Base-by-base conservation (phyloP, 2,113 vertebrate species). In the Deroptyus accipitrinus region DNA sequence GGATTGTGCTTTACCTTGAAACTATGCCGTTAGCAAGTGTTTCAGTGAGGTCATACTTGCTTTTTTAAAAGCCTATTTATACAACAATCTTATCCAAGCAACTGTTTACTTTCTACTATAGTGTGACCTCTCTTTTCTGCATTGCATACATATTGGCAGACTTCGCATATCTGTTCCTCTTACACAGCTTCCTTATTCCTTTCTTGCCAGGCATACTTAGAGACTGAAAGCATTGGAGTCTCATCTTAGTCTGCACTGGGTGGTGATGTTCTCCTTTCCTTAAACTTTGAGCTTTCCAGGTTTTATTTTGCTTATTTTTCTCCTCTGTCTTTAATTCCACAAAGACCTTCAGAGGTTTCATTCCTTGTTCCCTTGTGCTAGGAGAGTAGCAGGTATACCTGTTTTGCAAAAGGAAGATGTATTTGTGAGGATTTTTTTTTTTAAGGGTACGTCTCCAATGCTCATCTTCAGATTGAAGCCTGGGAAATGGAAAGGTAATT, bases 11-110 rank as follows among this genome's bases (percentile, higher is more conserved):
- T 86, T 75, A 37, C 64, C 88, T 97, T 84, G 62, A 77, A 96
- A 83, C 67, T 30, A 51, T 2, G 2, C 92, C 37, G 57, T 77
- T 85, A 46, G 57, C 66, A 92, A 85, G 48, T 7, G 31, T 97
- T 97, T 94, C 51, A 49, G 37, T 75, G 85, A 90, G 76, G 69
- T 94, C 52, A 67, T 74, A 67, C 39, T 88, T 90, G 51, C 57
- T 85, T 86, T 95, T 79, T 93, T 88, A 61, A 82, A 91, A 94
- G 52, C 91, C 78, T 93, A 31, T 95, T 95, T 79, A 74, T 37
- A 37, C 24, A 81, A 30, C 20, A 54, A 19, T 62, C 92, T 51
- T 33, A 66, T 67, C 70, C 17, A 33, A 81, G 8, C 15, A 81
- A 67, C 41, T 88, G 16, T 51, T 70, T 37, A 46, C 51, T 75